Evolutionary conservation across 1,140 invertebrate genomes (phyloP).

Genomic region (Pteromalus puparum): DNA sequence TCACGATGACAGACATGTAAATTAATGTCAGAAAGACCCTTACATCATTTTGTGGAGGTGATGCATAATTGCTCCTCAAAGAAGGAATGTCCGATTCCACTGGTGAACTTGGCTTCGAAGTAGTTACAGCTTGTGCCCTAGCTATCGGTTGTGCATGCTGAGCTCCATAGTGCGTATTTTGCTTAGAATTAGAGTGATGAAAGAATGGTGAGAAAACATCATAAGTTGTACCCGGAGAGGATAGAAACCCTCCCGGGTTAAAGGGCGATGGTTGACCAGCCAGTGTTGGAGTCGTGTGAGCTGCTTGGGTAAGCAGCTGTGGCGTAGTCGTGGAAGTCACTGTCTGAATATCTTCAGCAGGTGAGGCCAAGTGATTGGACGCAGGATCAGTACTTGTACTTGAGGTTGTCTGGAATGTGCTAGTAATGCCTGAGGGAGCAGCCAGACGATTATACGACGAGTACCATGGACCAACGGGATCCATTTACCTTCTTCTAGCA

Average conservation of each 20-base stretch:
- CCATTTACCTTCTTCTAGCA: slow-evolving; percentile 77
- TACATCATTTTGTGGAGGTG: slow-evolving; percentile 71
- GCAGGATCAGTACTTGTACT: slow-evolving; percentile 78
- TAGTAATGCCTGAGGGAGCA: slow-evolving; percentile 76
- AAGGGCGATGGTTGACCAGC: slow-evolving; percentile 80
- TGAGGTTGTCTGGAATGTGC: slow-evolving; percentile 72
- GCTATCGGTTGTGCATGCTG: slow-evolving; percentile 78
- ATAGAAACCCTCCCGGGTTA: slow-evolving; percentile 82
- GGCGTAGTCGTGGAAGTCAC: slow-evolving; percentile 78
- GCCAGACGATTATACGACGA: slow-evolving; percentile 84
- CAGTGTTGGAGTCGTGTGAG: slow-evolving; percentile 78
- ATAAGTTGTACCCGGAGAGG: slow-evolving; percentile 80
- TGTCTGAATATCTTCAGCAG: slow-evolving; percentile 69
- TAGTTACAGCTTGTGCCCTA: slow-evolving; percentile 73
- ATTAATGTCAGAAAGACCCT: neutral
- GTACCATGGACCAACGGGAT: slow-evolving; percentile 88
- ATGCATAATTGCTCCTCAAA: slow-evolving; percentile 77
- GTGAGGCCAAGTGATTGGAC: slow-evolving; percentile 77
- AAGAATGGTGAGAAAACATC: slow-evolving; percentile 85
- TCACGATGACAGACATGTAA: neutral
- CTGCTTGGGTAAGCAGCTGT: slow-evolving; percentile 79
- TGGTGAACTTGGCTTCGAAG: slow-evolving; percentile 76
- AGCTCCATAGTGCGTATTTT: slow-evolving; percentile 76
- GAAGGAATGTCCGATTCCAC: slow-evolving; percentile 78
- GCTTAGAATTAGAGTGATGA: slow-evolving; percentile 82